These are phyloP conservation scores for Tarsius wallacei DNA, from an alignment of 2,797 vertebrate species.

Conservation along the genomic window DNA sequence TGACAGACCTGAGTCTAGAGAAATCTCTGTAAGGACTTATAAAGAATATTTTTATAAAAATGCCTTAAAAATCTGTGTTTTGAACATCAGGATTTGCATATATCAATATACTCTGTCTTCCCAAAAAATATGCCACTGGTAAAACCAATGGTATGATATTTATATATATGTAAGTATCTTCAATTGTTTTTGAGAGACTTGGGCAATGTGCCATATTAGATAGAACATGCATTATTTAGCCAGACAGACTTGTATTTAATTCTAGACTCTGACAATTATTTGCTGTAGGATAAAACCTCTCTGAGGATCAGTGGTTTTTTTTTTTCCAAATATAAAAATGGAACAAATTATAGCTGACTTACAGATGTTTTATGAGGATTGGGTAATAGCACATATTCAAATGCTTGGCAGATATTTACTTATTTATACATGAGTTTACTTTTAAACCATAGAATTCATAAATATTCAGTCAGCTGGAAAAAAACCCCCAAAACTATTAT, in stretches of 20 bases:
- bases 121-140: not conserved
- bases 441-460: conserved; percentile 16
- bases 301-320: not conserved
- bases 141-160: not conserved
- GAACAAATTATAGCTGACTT: not conserved
- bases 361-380: not conserved
- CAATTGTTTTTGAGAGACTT: not conserved
- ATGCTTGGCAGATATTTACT: conserved; percentile 19
- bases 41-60: not conserved
- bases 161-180: not conserved
- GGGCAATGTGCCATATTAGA: not conserved
- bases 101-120: conserved; percentile 6
- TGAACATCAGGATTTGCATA: not conserved
- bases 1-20: not conserved
- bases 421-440: not conserved
- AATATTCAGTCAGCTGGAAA: not conserved
- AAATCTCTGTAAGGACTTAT: not conserved
- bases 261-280: conserved; percentile 47
- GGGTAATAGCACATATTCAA: not conserved
- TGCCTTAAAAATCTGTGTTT: conserved; percentile 7
- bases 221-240: not conserved
- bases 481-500: not conserved
- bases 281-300: not conserved
- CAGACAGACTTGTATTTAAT: conserved; percentile 27
- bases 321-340: conserved; percentile 35